These are phyloP conservation scores for Carollia perspicillata DNA, from an alignment of 2,113 vertebrate genomes.

Conservation along the genomic window DNA sequence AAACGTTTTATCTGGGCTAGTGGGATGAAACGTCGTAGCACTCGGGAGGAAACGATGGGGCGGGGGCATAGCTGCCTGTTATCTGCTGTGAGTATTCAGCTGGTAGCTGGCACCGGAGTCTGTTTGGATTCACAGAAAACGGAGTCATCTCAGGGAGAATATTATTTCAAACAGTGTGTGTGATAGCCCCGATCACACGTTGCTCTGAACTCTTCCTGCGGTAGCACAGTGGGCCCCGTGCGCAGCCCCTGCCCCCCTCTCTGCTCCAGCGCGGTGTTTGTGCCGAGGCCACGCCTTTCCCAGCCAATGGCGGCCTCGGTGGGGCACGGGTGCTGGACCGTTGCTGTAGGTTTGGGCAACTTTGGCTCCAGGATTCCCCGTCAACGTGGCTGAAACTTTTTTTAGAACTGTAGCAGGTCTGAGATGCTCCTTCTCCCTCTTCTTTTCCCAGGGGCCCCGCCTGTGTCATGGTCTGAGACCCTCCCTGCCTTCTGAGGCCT, in stretches of 20 bases:
- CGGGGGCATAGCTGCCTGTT: background rate
- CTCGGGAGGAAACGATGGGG: background rate
- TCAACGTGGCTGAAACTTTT: background rate
- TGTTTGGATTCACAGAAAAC: background rate
- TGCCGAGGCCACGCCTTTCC: background rate
- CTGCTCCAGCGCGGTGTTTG: background rate
- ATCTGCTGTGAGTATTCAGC: background rate
- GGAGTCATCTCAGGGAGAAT: background rate
- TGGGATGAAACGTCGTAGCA: background rate
- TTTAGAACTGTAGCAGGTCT: background rate
- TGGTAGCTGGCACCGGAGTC: background rate
- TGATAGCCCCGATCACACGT: too few species aligned
- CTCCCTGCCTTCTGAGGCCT: background rate
- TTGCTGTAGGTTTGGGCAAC: background rate
- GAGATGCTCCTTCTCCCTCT: background rate
- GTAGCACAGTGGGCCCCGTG: background rate
- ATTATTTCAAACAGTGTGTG: background rate
- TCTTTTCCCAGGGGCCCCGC: background rate
- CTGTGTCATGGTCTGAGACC: background rate
- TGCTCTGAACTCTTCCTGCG: fast-evolving
- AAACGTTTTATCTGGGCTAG: background rate
- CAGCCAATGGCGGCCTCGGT: fast-evolving
- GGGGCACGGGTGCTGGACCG: fast-evolving
- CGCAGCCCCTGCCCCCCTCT: background rate
- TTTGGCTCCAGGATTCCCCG: background rate